Base-by-base conservation (phyloP, 2,113 vertebrate genomes). In the Athene noctua region DNA sequence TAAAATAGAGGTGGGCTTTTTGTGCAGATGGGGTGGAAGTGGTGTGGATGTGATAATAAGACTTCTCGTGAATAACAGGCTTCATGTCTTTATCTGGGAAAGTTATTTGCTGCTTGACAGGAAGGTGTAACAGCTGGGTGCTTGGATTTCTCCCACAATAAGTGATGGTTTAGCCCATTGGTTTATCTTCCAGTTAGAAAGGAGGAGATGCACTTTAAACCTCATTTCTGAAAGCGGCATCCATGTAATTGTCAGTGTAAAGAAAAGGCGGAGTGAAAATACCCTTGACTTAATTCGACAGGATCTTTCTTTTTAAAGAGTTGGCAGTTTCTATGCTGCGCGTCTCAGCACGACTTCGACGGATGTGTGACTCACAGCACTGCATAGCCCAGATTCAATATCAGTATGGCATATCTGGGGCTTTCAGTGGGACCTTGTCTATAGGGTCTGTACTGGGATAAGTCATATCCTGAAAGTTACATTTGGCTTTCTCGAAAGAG, bases 31-130 rank as follows among this genome's bases (percentile, higher is more conserved):
- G n/a, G 15, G 8, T 66, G 6, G 27, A 38, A 61, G 19, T 21
- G 22, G 34, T 55, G 22, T 0, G 0, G 49, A 15, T 34, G 18
- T 4, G 38, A 66, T 15, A 10, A 1, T 44, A 47, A 86, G 21
- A 25, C 29, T 63, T 40, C 62, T 85, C 57, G 27, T 52, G 66
- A 86, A 65, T n/a, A 27, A 32, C 44, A 44, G 34, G 6, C 9
- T 89, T 85, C 22, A 4, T 52, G 32, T 40, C 61, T 86, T 38
- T 40, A 29, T 9, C 59, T 3, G 0, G 47, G 19, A 67, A 32
- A 71, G 57, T 51, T 74, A 10, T 67, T 81, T 67, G 32, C 38
- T 84, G 40, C 23, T 70, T 29, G 27, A 8, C 75, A 58, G 67
- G n/a, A 40, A 72, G 25, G 23, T 70, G 14, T 66, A 82, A 58